Evolutionary conservation across 1,140 invertebrate species (phyloP).

Genomic region (Whitmania pigra): DNA sequence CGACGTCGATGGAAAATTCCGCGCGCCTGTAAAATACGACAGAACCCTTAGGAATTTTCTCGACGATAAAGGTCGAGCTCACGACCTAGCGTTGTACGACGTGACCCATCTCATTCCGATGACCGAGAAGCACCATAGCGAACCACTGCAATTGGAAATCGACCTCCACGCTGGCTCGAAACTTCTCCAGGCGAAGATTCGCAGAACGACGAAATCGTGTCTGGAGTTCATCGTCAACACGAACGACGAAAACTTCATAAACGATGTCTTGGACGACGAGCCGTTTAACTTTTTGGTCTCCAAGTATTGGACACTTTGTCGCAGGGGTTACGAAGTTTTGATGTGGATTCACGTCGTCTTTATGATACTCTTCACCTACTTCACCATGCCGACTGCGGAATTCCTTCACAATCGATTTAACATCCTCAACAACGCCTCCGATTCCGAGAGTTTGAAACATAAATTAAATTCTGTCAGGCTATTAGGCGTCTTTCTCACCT

Average conservation of each 20-base stretch:
- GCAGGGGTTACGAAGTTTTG: slow-evolving; percentile 16
- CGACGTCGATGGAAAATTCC: background rate
- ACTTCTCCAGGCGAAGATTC: background rate
- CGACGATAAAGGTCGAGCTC: background rate
- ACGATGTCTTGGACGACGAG: slow-evolving; percentile 17
- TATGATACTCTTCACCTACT: slow-evolving; percentile 21
- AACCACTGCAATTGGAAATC: background rate
- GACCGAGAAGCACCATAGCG: background rate
- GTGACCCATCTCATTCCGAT: slow-evolving; percentile 10
- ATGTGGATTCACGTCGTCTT: slow-evolving; percentile 25
- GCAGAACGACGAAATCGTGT: slow-evolving; percentile 8
- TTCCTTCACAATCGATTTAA: slow-evolving; percentile 6
- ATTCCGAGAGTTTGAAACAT: background rate
- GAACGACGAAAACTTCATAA: slow-evolving; percentile 16
- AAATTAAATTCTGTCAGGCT: background rate
- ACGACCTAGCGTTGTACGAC: background rate
- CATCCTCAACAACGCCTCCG: background rate
- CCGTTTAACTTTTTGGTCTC: slow-evolving; percentile 22
- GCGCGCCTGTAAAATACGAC: background rate
- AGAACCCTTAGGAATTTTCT: background rate
- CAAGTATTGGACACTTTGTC: slow-evolving; percentile 24
- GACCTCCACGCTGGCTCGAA: background rate
- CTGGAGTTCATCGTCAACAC: slow-evolving; percentile 21
- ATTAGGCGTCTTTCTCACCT: slow-evolving; percentile 11
- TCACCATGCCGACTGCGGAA: background rate